Percentiles rank a stretch among this genome's conserved stretches.
Conservation (phyloP, 2,113 vertebrate species). For the Lipotes vexillifer region DNA sequence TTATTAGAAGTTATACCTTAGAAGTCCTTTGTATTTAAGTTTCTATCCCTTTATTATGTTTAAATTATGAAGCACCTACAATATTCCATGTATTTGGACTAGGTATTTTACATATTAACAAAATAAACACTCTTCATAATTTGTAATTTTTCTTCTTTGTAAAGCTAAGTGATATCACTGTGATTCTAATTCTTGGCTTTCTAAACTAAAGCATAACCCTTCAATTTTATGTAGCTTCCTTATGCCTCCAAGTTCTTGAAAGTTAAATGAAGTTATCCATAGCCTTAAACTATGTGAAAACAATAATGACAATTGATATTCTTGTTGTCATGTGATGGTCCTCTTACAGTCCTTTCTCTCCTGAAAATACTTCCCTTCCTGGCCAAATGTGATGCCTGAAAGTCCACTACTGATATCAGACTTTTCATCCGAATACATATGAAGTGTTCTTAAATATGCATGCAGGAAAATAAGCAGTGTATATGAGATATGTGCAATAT, state of each 20-base stretch:
- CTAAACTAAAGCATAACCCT: not conserved
- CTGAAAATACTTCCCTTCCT: not conserved
- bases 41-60: not conserved
- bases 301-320: not conserved
- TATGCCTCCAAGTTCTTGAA: not conserved
- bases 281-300: not conserved
- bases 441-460: not conserved
- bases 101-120: not conserved
- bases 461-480: not conserved
- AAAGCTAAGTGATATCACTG: not conserved
- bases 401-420: not conserved
- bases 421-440: not conserved
- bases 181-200: not conserved
- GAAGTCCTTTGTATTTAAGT: not conserved
- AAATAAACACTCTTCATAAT: not conserved
- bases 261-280: not conserved
- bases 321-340: not conserved
- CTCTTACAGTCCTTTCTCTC: not conserved
- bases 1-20: not conserved
- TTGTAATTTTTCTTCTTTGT: not conserved
- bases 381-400: not conserved
- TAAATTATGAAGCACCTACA: not conserved
- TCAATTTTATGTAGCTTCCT: not conserved
- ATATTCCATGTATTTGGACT: not conserved
- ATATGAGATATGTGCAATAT: not conserved